Evolutionary conservation across 2,888 invertebrate genomes (phyloP), one percentile per base, ranked within the genome.

Genomic region (Campaea margaritaria): DNA sequence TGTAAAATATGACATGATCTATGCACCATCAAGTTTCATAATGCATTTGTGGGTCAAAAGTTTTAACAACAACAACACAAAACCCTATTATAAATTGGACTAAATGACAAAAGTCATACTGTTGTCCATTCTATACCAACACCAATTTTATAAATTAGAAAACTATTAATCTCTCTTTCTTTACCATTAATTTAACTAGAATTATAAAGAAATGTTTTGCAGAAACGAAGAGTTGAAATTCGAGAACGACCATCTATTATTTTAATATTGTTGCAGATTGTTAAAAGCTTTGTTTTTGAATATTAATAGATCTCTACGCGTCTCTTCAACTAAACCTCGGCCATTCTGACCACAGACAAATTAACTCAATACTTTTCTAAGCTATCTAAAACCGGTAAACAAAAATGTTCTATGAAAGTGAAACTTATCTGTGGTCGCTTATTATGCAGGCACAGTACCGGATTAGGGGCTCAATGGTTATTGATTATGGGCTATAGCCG

Each of bases 371-470:
- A 49, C 43, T 45, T 52, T 59, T 58, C 46, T 42, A 28, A 43
- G 45, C 31, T 42, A 28, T 43, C 39, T 47, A 49, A 50, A 61
- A 58, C 60, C 55, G 55, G 53, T 44, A 50, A 14, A 49, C 44
- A n/a, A 58, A 58, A 58, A 56, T 47, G 36, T 21, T 60, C 21
- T 53, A 48, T 48, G 48, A 57, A 62, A 65, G 65, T 63, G 63
- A 64, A 68, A 68, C 44, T 57, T 47, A 50, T 51, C 42, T 62
- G 34, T 53, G 43, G 38, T 27, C 14, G 28, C 52, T 45, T 44
- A 56, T 56, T 64, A 55, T 42, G 55, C 39, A 42, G 46, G 52
- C 41, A 34, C 42, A 63, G 51, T 50, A 53, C 31, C 9, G 31
- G 34, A 58, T 47, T 58, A 44, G 38, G 47, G 16, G 42, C 16